Base-by-base conservation (phyloP, 2,797 vertebrate species). In the Tadarida brasiliensis region DNA sequence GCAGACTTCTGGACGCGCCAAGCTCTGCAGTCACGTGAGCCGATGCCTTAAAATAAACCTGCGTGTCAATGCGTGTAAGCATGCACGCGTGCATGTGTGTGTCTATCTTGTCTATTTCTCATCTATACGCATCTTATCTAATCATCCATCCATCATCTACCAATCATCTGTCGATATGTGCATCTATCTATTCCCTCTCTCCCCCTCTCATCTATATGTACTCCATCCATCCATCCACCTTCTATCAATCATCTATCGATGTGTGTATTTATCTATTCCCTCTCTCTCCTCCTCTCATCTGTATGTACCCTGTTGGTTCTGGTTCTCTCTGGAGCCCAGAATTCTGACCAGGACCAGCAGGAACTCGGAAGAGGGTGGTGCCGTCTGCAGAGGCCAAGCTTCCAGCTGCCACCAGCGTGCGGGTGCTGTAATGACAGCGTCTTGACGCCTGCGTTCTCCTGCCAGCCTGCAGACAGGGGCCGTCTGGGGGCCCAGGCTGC, bases 361-460 rank as follows among this genome's bases (percentile, higher is more conserved):
- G 67, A 65, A 44, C 0, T 24, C 7, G 95, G 95, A 94, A 96
- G 97, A 97, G 96, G 98, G 96, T 96, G 83, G 87, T 70, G 51
- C 87, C 82, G 59, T 70, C 94, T 89, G 59, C 81, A 96, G 97
- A 97, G 97, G 91, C 96, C 95, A 97, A 96, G 91, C 96, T 87
- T 94, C 94, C 81, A 94, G 97, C 96, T 92, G 96, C 87, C 94
- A 89, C 78, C 94, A 73, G 94, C 90, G 87, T 51, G 86, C 97
- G 89, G 86, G 95, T 95, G 85, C 83, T 91, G 96, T 97, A 96
- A 88, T 80, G 47, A 91, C 96, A 96, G 80, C 90, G 91, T 87
- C 95, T 97, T 96, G 97, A 97, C 96, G 96, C 90, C 87, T 92
- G 94, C 90, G 89, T 96, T 56, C 95, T 91, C 91, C 87, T 96